phyloP scores from a whole-genome alignment of 2,888 invertebrate species.

The Pyrrhia umbra region DNA sequence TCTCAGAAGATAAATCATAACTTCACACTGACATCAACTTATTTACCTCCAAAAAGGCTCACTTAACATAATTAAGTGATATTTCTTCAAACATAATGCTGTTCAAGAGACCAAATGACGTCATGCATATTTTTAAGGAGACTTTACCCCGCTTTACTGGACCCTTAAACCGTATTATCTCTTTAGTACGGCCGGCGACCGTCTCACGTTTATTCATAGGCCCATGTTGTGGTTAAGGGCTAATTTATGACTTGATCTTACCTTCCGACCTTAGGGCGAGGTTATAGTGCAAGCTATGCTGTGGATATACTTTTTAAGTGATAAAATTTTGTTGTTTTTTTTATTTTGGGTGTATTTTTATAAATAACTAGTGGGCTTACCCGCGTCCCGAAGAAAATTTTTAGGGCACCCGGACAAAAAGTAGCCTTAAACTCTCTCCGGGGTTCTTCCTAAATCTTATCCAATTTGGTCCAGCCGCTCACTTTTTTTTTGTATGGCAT shows the following conservation, averaged over 20 bases:
- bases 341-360: too few relatives aligned
- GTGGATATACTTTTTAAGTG: background rate
- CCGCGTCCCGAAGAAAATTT: too few relatives aligned
- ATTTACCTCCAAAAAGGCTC: slow-evolving; percentile 16
- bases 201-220: slow-evolving; percentile 52
- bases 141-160: slow-evolving; percentile 31
- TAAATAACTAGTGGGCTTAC: too few relatives aligned
- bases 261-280: slow-evolving; percentile 16
- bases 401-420: too few relatives aligned
- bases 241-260: slow-evolving; percentile 69
- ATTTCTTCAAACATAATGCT: slow-evolving; percentile 46
- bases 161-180: slow-evolving; percentile 53
- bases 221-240: slow-evolving; percentile 29
- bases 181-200: slow-evolving; percentile 16
- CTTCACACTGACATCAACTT: slow-evolving; percentile 10
- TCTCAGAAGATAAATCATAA: background rate
- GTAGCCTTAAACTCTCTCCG: too few relatives aligned
- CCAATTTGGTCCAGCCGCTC: too few relatives aligned
- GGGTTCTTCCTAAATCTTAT: too few relatives aligned
- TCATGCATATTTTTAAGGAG: slow-evolving; percentile 44
- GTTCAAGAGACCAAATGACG: slow-evolving; percentile 52
- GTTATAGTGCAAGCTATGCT: slow-evolving; percentile 5
- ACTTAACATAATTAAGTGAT: slow-evolving; percentile 60
- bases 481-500: too few relatives aligned
- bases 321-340: too few relatives aligned